Conservation (phyloP, 2,888 invertebrate species). For the Drosophila quinaria region DNA sequence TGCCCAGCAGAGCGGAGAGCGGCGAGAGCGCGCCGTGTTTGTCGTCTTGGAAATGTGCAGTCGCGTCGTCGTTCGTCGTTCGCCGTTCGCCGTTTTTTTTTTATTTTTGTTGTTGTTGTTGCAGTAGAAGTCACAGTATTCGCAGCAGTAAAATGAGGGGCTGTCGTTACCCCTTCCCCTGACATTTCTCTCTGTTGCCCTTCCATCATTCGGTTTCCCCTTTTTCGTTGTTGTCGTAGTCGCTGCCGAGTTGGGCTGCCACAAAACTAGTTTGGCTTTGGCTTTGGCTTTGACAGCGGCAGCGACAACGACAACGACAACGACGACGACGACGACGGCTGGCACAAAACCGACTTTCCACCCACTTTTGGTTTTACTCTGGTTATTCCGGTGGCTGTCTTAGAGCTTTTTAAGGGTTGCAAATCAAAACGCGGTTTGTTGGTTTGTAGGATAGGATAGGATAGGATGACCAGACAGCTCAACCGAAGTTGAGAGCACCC, state of each 20-base stretch:
- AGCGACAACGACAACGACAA: not conserved
- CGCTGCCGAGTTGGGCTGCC: conserved; percentile 60
- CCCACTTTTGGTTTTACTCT: conserved; percentile 72
- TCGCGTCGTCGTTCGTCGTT: conserved; percentile 39
- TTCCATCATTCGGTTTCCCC: conserved; percentile 3
- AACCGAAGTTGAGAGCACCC: too few relatives aligned
- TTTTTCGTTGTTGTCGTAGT: conserved; percentile 32
- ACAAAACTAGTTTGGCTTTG: conserved; percentile 79
- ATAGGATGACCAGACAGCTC: too few relatives aligned
- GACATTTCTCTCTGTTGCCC: conserved; percentile 5
- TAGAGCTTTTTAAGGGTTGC: conserved; percentile 76
- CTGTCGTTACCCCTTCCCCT: conserved; percentile 22
- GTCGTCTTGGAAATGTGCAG: conserved; percentile 60
- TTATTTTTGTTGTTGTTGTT: conserved; percentile 1
- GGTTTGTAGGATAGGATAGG: too few relatives aligned
- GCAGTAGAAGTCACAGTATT: not conserved
- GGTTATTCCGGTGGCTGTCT: conserved; percentile 67
- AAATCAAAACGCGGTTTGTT: conserved; percentile 82
- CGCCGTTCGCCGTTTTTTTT: conserved; percentile 22
- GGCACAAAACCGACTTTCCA: conserved; percentile 71
- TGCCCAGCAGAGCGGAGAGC: conserved; percentile 43
- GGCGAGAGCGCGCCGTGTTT: conserved; percentile 1
- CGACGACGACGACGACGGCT: conserved; percentile 23
- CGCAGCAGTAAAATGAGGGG: conserved; percentile 11
- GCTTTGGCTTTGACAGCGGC: conserved; percentile 72